Evolutionary conservation across 2,797 vertebrate genomes (phyloP).

Genomic region (Ceryle rudis): DNA sequence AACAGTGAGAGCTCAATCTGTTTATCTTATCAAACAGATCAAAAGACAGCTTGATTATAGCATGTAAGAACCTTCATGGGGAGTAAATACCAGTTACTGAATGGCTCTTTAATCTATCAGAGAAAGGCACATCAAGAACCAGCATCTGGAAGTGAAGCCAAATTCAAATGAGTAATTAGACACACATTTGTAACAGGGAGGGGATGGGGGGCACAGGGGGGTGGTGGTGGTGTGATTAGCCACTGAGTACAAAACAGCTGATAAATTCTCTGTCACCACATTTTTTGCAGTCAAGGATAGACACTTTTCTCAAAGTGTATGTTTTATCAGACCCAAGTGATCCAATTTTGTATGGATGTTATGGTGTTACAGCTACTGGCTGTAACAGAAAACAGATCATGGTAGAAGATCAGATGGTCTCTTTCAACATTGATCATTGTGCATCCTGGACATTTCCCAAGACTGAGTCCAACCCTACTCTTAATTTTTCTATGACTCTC

Average conservation of each 20-base stretch:
- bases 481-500: background rate
- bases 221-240: background rate
- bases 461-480: background rate
- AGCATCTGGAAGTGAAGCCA: background rate
- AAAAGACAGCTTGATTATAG: constrained; percentile 61
- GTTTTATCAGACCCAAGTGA: background rate
- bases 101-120: constrained; percentile 53
- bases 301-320: background rate
- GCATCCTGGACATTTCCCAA: background rate
- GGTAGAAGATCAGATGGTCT: background rate
- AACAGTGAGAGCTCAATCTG: constrained; percentile 53
- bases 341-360: background rate
- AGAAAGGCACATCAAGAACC: constrained; percentile 44
- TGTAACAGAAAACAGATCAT: background rate
- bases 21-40: constrained; percentile 63
- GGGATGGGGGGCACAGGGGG: no score
- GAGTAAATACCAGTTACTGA: constrained; percentile 56
- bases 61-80: constrained; percentile 27
- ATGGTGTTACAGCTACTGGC: background rate
- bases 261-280: background rate
- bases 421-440: background rate
- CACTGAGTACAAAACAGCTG: background rate
- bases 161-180: constrained; percentile 20
- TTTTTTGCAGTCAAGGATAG: background rate
- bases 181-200: background rate